Percentiles rank a stretch among this genome's conserved stretches.
These are phyloP conservation scores for Xyrauchen texanus DNA, from an alignment of 2,113 vertebrate species.

Conservation along the genomic window DNA sequence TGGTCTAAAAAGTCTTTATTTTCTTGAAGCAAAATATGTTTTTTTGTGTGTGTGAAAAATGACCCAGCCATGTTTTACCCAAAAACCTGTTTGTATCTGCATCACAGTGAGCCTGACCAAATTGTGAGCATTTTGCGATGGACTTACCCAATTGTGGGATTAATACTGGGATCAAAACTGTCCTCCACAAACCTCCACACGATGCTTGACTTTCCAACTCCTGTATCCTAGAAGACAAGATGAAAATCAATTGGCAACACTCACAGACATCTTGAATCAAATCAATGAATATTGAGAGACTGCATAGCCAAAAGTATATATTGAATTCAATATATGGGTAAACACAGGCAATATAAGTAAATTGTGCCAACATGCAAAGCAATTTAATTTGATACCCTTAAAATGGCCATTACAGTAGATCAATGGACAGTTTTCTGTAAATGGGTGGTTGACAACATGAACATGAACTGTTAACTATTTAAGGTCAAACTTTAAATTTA, in stretches of 20 bases:
- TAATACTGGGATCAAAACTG: constrained; percentile 96
- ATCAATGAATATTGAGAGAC: background rate
- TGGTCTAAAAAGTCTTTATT: too few species aligned
- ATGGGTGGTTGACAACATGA: too few species aligned
- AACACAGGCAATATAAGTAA: background rate
- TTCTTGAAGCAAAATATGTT: too few species aligned
- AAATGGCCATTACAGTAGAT: too few species aligned
- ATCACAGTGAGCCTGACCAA: background rate
- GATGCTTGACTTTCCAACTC: constrained; percentile 96
- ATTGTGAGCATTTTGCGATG: background rate
- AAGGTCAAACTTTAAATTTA: too few species aligned
- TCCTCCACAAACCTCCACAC: constrained; percentile 96
- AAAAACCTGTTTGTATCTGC: too few species aligned
- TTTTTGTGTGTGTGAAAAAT: too few species aligned
- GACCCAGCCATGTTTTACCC: too few species aligned
- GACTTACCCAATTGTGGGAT: constrained; percentile 96
- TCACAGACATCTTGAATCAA: background rate
- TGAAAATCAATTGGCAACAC: background rate
- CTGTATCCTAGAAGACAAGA: constrained; percentile 85
- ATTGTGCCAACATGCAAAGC: background rate
- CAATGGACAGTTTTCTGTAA: too few species aligned
- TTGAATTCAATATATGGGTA: background rate
- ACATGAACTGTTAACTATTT: too few species aligned
- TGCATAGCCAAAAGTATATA: background rate
- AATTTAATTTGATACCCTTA: too few species aligned